Evolutionary conservation across 2,113 vertebrate genomes (phyloP), one percentile per base, ranked within the genome.

Genomic region (Syngnathus scovelli): DNA sequence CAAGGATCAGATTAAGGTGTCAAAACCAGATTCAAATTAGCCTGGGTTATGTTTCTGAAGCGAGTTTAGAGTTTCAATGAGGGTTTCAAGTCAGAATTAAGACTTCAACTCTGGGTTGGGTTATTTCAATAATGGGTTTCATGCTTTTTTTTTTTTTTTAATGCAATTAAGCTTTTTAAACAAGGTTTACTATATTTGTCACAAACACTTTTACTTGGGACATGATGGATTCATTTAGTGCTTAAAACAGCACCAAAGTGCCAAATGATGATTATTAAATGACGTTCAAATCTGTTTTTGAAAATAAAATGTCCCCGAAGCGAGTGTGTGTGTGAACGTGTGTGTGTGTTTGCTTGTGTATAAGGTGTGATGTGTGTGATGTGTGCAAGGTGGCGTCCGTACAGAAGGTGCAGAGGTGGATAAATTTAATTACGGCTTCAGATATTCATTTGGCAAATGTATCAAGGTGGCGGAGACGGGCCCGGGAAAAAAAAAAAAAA

Each of bases 361-460:
- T 84, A 87, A 89, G 79, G 77, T 83, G 76, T 81, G 80, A 73
- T 79, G 76, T 83, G 83, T 83, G 85, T 84, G 81, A 86, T 86
- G 79, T 85, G 86, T 83, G 84, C 81, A 86, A 88, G 84, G 86
- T 87, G 87, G 86, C 87, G 86, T 78, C 88, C 81, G 80, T 85
- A 86, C 86, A 89, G 86, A 89, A 87, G 87, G 86, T 90, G 88
- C 87, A 90, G 90, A 92, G 88, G 92, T 90, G 88, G 86, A 89
- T 90, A 88, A 89, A 92, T 92, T 91, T 92, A 92, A 92, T 92
- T 92, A 92, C 83, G 83, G 89, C 85, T 91, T 90, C 89, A 90
- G 89, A 91, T 90, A 92, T 90, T 90, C 87, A 88, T 90, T 91
- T 92, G 91, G 89, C 90, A 92, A 91, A 92, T 91, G 88, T 92